Evolutionary conservation across 2,113 vertebrate species (phyloP).

Genomic region (Scatophagus argus): DNA sequence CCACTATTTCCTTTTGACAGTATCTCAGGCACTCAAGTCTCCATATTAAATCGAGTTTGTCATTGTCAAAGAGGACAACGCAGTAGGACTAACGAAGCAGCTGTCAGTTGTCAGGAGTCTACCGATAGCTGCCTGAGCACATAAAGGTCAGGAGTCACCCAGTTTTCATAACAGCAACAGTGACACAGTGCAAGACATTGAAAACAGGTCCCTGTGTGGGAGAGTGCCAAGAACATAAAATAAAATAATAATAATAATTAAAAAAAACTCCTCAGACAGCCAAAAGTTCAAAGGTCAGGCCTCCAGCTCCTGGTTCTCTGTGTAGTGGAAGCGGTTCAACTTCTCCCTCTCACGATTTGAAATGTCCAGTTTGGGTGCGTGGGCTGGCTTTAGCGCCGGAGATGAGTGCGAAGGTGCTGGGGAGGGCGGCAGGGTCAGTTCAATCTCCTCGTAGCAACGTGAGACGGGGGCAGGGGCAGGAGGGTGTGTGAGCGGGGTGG

Average conservation of each 20-base stretch:
- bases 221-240: conserved; percentile 57
- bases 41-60: conserved; percentile 37
- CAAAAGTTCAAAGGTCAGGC: conserved; percentile 72
- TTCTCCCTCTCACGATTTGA: conserved; percentile 86
- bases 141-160: conserved; percentile 42
- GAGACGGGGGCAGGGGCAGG: conserved; percentile 36
- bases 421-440: conserved; percentile 81
- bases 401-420: conserved; percentile 77
- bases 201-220: conserved; percentile 40
- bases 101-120: conserved; percentile 33
- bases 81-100: conserved; percentile 35
- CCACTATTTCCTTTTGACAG: conserved; percentile 29
- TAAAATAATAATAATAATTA: conserved; percentile 13
- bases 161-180: conserved; percentile 45
- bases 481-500: conserved; percentile 31
- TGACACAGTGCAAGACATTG: conserved; percentile 38
- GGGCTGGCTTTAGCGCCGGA: conserved; percentile 77
- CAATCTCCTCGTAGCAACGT: conserved; percentile 83
- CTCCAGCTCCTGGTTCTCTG: conserved; percentile 83
- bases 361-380: conserved; percentile 83
- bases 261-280: conserved; percentile 21
- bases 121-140: conserved; percentile 26
- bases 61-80: conserved; percentile 19
- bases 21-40: conserved; percentile 68
- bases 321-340: conserved; percentile 82